These are phyloP conservation scores for Celastrina argiolus DNA, from an alignment of 2,888 invertebrate species.

Conservation along the genomic window DNA sequence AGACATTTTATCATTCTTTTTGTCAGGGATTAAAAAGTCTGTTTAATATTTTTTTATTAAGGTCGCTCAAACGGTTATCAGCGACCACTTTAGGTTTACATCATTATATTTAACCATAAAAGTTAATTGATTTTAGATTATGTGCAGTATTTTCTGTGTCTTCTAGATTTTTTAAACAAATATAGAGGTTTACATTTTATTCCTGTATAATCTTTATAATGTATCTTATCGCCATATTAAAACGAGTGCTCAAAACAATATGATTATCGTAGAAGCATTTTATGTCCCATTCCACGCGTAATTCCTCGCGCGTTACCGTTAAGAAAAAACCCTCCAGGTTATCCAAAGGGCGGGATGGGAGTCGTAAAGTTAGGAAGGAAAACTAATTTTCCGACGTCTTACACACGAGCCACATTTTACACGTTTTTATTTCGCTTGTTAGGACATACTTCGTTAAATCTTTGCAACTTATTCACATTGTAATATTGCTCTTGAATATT, in stretches of 20 bases:
- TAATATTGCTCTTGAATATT: neutral
- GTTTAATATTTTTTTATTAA: no score
- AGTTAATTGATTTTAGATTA: no score
- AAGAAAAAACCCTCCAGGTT: constrained; percentile 26
- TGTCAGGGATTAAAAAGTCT: no score
- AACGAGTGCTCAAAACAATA: neutral
- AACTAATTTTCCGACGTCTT: neutral
- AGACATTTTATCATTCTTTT: no score
- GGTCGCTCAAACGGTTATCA: no score
- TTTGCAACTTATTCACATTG: neutral
- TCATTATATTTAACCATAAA: no score
- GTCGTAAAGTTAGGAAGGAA: neutral
- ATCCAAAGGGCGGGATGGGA: constrained; percentile 23
- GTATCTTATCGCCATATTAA: neutral
- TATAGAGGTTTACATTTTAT: no score
- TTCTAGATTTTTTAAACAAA: no score
- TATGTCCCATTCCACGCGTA: constrained; percentile 20
- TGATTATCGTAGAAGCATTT: constrained; percentile 18
- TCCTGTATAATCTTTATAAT: no score
- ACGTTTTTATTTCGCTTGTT: neutral
- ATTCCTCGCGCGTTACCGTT: constrained; percentile 26
- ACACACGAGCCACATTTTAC: neutral
- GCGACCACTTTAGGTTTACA: no score
- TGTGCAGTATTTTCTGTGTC: no score
- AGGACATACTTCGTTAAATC: neutral